phyloP scores from a whole-genome alignment of 2,797 vertebrate species.

The Alosa sapidissima region DNA sequence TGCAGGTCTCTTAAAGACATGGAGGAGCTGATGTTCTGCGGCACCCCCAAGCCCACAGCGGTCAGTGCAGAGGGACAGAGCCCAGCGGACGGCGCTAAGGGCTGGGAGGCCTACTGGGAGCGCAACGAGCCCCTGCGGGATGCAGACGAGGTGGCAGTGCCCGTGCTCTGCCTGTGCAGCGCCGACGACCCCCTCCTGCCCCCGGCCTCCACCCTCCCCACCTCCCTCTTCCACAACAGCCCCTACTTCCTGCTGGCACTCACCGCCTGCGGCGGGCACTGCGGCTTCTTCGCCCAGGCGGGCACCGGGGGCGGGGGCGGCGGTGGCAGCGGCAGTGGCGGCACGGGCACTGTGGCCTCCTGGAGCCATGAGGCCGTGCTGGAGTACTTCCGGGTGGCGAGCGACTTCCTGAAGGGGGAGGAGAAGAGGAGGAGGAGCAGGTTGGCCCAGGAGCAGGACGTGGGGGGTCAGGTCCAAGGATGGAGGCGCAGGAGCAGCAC shows the following conservation, averaged over 20 bases:
- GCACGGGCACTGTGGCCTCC: conserved; percentile 26
- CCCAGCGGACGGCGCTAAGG: conserved; percentile 33
- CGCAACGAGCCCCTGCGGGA: conserved; percentile 88
- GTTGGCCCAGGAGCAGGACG: conserved; percentile 30
- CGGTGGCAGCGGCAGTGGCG: background rate
- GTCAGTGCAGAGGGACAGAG: background rate
- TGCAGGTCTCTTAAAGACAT: conserved; percentile 79
- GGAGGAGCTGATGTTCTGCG: conserved; percentile 83
- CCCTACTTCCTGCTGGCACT: conserved; percentile 85
- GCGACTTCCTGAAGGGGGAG: conserved; percentile 79
- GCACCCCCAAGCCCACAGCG: background rate
- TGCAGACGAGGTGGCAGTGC: conserved; percentile 84
- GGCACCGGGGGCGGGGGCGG: background rate
- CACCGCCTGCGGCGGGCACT: conserved; percentile 83
- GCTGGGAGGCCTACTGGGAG: conserved; percentile 87
- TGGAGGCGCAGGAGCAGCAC: conserved; percentile 48
- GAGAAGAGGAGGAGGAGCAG: conserved; percentile 64
- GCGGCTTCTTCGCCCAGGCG: conserved; percentile 78
- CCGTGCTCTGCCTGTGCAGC: conserved; percentile 83
- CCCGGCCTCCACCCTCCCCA: conserved; percentile 65
- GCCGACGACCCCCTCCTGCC: conserved; percentile 81
- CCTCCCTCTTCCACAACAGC: conserved; percentile 81
- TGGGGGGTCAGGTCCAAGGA: conserved; percentile 36
- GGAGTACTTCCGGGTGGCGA: conserved; percentile 80
- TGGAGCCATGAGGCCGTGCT: conserved; percentile 82